A percentile compares a stretch with the other conserved stretches of the same genome.
phyloP scores from a whole-genome alignment of 2,797 vertebrate genomes.

The Sebastes matsubarae region DNA sequence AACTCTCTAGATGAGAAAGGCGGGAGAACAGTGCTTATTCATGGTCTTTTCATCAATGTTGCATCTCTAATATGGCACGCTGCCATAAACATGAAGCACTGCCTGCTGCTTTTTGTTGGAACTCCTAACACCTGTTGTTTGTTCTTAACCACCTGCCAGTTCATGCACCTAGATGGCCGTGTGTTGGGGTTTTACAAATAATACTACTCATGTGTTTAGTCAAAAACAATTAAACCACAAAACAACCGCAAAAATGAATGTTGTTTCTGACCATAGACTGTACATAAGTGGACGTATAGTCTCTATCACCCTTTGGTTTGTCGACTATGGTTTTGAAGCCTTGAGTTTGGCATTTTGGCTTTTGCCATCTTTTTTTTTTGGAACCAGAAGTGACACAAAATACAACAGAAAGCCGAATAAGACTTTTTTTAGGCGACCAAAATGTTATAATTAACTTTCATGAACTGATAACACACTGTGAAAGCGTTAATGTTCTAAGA shows the following conservation, averaged over 20 bases:
- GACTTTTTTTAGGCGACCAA: accelerated
- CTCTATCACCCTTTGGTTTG: no score
- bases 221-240: not conserved
- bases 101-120: constrained; percentile 1
- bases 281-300: no score
- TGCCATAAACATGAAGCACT: not conserved
- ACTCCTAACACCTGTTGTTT: constrained; percentile 32
- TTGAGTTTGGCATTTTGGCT: no score
- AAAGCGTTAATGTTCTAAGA: no score
- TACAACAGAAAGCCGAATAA: no score
- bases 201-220: not conserved
- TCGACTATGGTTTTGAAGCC: no score
- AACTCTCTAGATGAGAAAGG: constrained; percentile 40
- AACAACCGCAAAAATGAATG: not conserved
- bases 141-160: not conserved
- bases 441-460: no score
- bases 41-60: not conserved
- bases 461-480: no score
- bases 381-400: no score
- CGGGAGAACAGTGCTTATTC: not conserved
- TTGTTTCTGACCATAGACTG: not conserved
- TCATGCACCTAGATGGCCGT: not conserved
- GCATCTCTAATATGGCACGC: not conserved
- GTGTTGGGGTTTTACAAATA: not conserved
- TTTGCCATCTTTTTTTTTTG: no score